Percentiles rank a stretch among this genome's conserved stretches.
These are phyloP conservation scores for Drosophila lutescens DNA, from an alignment of 2,888 invertebrate genomes.

Conservation along the genomic window DNA sequence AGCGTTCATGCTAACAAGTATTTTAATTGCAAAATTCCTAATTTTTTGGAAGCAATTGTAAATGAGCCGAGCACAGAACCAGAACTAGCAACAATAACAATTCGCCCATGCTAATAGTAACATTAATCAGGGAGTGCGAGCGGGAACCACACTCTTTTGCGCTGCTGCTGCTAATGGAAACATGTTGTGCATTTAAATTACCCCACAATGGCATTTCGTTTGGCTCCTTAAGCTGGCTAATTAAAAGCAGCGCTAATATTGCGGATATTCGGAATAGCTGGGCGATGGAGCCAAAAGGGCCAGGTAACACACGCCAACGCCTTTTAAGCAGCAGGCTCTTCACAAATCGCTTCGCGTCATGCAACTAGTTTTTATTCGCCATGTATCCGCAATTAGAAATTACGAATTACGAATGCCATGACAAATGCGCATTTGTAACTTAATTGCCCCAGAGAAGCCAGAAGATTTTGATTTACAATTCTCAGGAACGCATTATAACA, in stretches of 20 bases:
- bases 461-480: conserved; percentile 14
- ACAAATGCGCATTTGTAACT: conserved; percentile 47
- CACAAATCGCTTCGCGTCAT: conserved; percentile 64
- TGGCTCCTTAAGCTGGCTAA: conserved; percentile 54
- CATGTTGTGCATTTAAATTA: conserved; percentile 72
- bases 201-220: conserved; percentile 68
- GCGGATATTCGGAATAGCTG: conserved; percentile 25
- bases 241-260: conserved; percentile 53
- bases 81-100: conserved; percentile 58
- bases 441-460: conserved; percentile 11
- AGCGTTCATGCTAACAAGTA: no score
- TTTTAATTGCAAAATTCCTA: neutral
- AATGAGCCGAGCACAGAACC: conserved; percentile 36
- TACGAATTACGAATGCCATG: conserved; percentile 48
- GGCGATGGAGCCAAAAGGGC: conserved; percentile 9
- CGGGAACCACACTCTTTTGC: conserved; percentile 35
- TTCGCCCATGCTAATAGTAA: conserved; percentile 48
- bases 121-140: conserved; percentile 24
- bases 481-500: neutral
- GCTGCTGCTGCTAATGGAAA: conserved; percentile 54
- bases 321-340: conserved; percentile 10
- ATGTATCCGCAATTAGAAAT: conserved; percentile 37
- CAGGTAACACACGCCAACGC: conserved; percentile 30
- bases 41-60: neutral
- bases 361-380: conserved; percentile 50